Evolutionary conservation across 2,888 invertebrate genomes (phyloP), one percentile per base, ranked within the genome.

Genomic region (Tubiluchus corallicola): DNA sequence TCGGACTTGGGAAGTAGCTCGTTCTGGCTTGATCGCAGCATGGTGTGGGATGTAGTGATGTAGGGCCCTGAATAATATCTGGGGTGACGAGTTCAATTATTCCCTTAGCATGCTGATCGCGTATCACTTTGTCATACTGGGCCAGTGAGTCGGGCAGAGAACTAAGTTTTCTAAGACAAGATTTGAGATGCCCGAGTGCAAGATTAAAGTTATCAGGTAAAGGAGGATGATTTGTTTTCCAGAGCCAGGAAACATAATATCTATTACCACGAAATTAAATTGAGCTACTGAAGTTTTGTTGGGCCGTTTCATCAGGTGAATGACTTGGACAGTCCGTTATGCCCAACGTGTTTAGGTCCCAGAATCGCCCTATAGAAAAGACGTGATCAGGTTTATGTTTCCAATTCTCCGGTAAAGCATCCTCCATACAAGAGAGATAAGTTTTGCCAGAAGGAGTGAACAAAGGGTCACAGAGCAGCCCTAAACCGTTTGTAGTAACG

Each of bases 11-110:
- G 45, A 47, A 5, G 45, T 50, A 16, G 19, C 20, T 20, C 47
- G 47, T 3, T 39, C 4, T 9, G 37, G 37, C 13, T 29, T 47
- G 9, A 39, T 4, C 2, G 50, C 49, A 15, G 37, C 15, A 17
- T 48, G 50, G 17, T 50, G 50, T 3, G 50, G 39, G 3, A 49
- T 16, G 21, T 46, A 49, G 16, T 50, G 49, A n/a, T 13, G 16
- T 20, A 13, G 16, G 13, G 21, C 16, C 40, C 5, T 17, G 3
- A 5, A 38, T 17, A 17, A 38, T 16, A 4, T 37, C 37, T 42
- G 37, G 9, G 16, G n/a, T 18, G 17, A 42, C 42, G 5, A 16
- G 16, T 42, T 42, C 42, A 3, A 42, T 15, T n/a, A 42, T 42
- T 13, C 42, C 29, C 29, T 38, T 37, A 17, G n/a, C 3, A 13